Percentiles rank a stretch among this genome's conserved stretches.
These are phyloP conservation scores for Pristiophorus japonicus DNA, from an alignment of 2,113 vertebrate genomes.

Conservation along the genomic window DNA sequence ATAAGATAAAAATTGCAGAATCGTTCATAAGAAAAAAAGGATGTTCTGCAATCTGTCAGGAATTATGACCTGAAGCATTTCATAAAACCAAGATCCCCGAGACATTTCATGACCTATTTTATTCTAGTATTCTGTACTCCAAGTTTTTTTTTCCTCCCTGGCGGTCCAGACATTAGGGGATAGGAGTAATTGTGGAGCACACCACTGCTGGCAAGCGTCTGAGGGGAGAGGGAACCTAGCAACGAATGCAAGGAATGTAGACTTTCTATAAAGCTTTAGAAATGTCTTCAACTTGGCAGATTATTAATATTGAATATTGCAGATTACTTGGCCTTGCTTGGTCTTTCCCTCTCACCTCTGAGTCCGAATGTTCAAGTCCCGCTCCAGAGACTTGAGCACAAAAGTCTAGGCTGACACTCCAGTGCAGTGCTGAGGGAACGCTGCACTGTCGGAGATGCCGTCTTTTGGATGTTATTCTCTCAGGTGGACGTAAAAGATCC, in stretches of 20 bases:
- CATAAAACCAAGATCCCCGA: conserved; percentile 1
- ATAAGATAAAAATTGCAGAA: neutral
- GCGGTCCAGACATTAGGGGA: neutral
- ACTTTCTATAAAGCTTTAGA: neutral
- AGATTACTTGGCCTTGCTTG: neutral
- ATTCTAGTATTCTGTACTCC: neutral
- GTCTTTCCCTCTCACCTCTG: neutral
- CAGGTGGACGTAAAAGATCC: too few species aligned
- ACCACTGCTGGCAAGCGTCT: neutral
- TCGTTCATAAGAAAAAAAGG: neutral
- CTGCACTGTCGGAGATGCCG: too few species aligned
- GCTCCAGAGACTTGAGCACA: too few species aligned
- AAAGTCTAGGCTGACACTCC: too few species aligned
- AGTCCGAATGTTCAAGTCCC: too few species aligned
- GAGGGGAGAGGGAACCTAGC: neutral
- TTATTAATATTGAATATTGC: neutral
- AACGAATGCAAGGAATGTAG: neutral
- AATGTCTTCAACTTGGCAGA: neutral
- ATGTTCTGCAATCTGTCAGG: neutral
- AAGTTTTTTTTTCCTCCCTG: neutral
- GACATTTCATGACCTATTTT: neutral
- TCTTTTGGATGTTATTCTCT: too few species aligned
- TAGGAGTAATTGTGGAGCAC: neutral
- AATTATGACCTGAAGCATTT: neutral
- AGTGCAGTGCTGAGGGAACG: too few species aligned